Evolutionary conservation across 2,888 invertebrate genomes (phyloP), one percentile per base, ranked within the genome.

Genomic region (Hedya salicella): DNA sequence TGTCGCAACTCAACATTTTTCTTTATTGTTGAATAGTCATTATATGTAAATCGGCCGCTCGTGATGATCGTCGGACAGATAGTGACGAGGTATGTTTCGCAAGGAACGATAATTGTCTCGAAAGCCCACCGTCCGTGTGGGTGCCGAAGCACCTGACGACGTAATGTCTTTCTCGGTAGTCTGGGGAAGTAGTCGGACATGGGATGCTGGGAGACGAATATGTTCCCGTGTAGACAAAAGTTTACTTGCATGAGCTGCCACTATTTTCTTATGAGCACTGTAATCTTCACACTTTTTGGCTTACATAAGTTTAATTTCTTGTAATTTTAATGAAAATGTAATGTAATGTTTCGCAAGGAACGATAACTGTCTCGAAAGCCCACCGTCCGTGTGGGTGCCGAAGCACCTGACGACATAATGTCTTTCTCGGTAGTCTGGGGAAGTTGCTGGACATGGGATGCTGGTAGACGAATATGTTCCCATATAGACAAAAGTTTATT

Each of bases 21-120:
- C 85, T 88, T 85, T 90, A 88, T 88, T 87, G 91, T 91, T 88
- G 87, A 85, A 86, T 85, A 89, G 87, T 91, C 89, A 91, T 91
- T 92, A 91, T 90, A 91, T 91, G 91, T 90, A 91, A 92, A 92
- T 91, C 83, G 90, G 81, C 75, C 75, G 85, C 88, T 91, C 92
- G 92, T 92, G 92, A 88, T 88, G 91, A 92, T 92, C 87, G 85
- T 79, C 78, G 77, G 81, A 77, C 81, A 75, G 91, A 92, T 92
- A 91, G 89, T 89, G 90, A 91, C 90, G 85, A 84, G 75, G 87
- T 89, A 86, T 87, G 92, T 91, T 92, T 90, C 82, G 91, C 91
- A 88, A 91, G 81, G 87, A 83, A 91, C 88, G 90, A 89, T 90
- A 90, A 89, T 89, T 89, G 89, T 89, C 83, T 80, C 76, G 75